Base-by-base conservation (phyloP, 2,888 invertebrate genomes). In the Sipha maydis region DNA sequence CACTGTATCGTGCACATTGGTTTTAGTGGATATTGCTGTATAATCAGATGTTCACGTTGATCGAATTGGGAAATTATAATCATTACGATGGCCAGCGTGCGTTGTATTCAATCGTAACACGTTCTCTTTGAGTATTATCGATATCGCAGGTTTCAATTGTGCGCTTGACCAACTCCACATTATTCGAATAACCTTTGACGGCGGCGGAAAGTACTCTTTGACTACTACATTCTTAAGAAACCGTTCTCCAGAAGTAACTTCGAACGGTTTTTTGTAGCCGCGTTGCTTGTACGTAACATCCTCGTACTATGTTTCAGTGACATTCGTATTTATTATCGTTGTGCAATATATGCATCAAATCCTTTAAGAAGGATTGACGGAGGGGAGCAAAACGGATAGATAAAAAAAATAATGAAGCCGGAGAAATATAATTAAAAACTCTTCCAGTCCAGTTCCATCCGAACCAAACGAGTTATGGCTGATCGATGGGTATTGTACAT, bases 341-440 rank as follows among this genome's bases (percentile, higher is more conserved):
- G 41, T 38, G 41, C 41, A n/a, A 48, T 76, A 76, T 31, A 41
- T 28, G 76, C 21, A 67, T 7, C 1, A 48, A 34, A 85, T 85
- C 77, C 48, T 34, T 25, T 67, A 5, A 19, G 83, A 84, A 82
- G 21, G 25, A 76, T 84, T 31, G 8, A 25, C 61, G 9, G 17
- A 21, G 14, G 17, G 28, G 41, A 48, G 14, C 8, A 48, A 11
- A 14, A 48, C 2, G 1, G 14, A 48, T 14, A 48, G 48, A 48
- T 11, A 28, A 28, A 41, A 54, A 80, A 2, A 71, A 85, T 31
- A 77, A 85, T 77, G 69, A 48, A 67, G n/a, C 21, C 9, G 8
- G 28, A 25, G 8, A 48, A 77, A 69, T 77, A 67, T 69, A 85
- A 85, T 85, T 77, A 85, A 77, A 85, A 85, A 48, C 85, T 76